phyloP scores from a whole-genome alignment of 2,888 invertebrate species.

The Hemistola chrysoprasaria region DNA sequence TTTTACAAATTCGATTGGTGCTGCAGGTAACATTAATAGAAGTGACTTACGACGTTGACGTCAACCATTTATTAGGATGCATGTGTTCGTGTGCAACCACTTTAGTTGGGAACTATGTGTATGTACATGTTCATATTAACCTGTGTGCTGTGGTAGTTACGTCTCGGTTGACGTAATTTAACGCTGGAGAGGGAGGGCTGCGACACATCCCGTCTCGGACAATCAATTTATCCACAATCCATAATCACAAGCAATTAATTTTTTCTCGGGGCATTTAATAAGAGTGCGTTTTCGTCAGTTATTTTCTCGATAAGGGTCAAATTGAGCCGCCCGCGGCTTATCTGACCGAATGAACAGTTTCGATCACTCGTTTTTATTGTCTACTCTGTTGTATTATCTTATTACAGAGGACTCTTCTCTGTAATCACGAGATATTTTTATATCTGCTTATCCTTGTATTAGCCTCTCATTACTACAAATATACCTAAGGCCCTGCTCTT shows the following conservation, averaged over 20 bases:
- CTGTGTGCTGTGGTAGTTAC: conserved; percentile 1
- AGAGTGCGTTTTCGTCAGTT: conserved; percentile 68
- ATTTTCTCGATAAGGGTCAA: conserved; percentile 77
- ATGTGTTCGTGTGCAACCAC: conserved; percentile 15
- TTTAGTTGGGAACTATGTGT: conserved; percentile 1
- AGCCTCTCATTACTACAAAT: conserved; percentile 19
- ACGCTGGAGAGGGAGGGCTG: conserved; percentile 41
- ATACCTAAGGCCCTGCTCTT: background rate
- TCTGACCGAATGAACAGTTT: conserved; percentile 70
- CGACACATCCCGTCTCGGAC: conserved; percentile 57
- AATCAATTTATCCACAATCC: conserved; percentile 72
- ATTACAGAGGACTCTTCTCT: conserved; percentile 46
- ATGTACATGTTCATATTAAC: background rate
- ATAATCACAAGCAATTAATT: conserved; percentile 75
- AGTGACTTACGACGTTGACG: conserved; percentile 41
- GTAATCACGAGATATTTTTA: conserved; percentile 44
- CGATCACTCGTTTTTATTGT: conserved; percentile 65
- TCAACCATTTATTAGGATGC: conserved; percentile 39
- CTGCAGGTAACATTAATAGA: conserved; percentile 37
- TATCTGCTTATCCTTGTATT: conserved; percentile 30
- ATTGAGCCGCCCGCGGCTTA: conserved; percentile 70
- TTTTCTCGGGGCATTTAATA: conserved; percentile 66
- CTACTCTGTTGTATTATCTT: conserved; percentile 54
- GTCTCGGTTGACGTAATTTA: conserved; percentile 38
- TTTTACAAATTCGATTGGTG: conserved; percentile 43